Conservation (phyloP, 1,140 invertebrate species). For the Sweltsa coloradensis region DNA sequence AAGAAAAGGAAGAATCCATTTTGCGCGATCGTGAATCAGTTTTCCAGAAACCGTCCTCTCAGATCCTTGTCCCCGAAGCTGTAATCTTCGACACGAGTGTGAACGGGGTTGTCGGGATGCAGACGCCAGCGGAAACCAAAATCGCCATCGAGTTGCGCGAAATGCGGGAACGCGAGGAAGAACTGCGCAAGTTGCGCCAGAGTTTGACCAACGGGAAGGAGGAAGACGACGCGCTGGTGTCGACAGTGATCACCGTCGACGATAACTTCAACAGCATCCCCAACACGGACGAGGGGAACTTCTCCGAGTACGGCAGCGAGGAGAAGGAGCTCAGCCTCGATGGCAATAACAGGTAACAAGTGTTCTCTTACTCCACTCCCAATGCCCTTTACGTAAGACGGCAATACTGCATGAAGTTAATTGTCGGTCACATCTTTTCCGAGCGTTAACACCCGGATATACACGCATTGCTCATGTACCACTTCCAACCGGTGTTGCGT, state of each 20-base stretch:
- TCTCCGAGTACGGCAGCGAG: conserved; percentile 26
- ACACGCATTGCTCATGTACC: too few species aligned
- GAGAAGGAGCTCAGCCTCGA: conserved; percentile 24
- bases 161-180: conserved; percentile 33
- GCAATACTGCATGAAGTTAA: too few species aligned
- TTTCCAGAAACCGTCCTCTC: conserved; percentile 1
- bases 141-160: conserved; percentile 36
- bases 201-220: conserved; percentile 8
- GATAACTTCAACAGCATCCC: conserved; percentile 22
- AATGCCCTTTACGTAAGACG: too few species aligned
- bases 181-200: conserved; percentile 25
- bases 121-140: conserved; percentile 25
- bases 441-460: too few species aligned
- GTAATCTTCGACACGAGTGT: conserved; percentile 6
- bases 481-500: too few species aligned
- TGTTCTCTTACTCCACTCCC: not conserved
- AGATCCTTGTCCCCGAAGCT: not conserved
- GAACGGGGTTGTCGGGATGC: conserved; percentile 5
- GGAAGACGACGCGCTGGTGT: not conserved
- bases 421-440: too few species aligned
- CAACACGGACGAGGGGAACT: conserved; percentile 27
- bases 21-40: conserved; percentile 18
- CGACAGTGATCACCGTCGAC: conserved; percentile 5
- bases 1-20: conserved; percentile 28
- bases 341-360: conserved; percentile 24